phyloP scores from a whole-genome alignment of 2,888 invertebrate species.

The Xestia xanthographa region DNA sequence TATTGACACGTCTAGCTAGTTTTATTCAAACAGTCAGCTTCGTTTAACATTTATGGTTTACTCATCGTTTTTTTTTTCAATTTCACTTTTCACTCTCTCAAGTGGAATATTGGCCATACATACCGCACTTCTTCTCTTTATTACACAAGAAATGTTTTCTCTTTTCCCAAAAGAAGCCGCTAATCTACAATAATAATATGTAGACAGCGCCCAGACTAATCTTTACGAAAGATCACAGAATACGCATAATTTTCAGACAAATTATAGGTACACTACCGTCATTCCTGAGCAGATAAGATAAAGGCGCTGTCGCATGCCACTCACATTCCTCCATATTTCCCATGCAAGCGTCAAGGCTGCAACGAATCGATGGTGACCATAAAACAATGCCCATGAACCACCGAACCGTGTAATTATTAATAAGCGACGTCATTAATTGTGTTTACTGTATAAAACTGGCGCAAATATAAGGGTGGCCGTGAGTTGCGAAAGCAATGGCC shows the following conservation, averaged over 20 bases:
- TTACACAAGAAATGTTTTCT: neutral
- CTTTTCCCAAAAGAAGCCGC: neutral
- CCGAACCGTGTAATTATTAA: constrained; percentile 64
- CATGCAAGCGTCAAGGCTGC: constrained; percentile 46
- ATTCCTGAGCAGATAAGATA: constrained; percentile 32
- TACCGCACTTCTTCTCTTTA: neutral
- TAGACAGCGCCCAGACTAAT: neutral
- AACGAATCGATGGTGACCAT: constrained; percentile 56
- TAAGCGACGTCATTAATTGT: constrained; percentile 67
- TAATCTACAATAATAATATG: neutral
- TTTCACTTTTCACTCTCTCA: neutral
- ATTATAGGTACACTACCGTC: constrained; percentile 2
- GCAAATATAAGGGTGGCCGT: constrained; percentile 78
- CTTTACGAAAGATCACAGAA: constrained; percentile 19
- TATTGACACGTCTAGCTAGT: constrained; percentile 35
- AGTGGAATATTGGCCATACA: neutral
- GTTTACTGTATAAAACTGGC: constrained; percentile 67
- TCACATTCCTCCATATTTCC: constrained; percentile 49
- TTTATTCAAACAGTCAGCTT: constrained; percentile 7
- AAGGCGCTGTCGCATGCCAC: constrained; percentile 34
- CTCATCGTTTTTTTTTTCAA: neutral
- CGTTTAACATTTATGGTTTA: neutral
- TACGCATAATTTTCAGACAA: constrained; percentile 21
- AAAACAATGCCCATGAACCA: constrained; percentile 59
- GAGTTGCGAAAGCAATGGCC: constrained; percentile 81